Conservation (phyloP, 1,140 invertebrate genomes). For the Ceratoteleas bidentatus region DNA sequence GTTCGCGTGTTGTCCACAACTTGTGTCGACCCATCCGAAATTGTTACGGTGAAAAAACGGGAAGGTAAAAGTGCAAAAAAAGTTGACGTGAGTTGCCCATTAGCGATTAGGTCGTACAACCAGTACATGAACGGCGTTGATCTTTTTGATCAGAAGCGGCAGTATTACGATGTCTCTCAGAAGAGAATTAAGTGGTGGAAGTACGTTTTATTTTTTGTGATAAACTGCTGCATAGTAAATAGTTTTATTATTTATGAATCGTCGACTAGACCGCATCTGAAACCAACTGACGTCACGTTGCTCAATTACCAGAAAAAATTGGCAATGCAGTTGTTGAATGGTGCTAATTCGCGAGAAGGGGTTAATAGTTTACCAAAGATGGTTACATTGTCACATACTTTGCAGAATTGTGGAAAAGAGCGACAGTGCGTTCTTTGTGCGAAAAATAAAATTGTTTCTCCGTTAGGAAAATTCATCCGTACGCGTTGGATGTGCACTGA, state of each 20-base stretch:
- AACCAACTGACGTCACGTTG: constrained; percentile 1
- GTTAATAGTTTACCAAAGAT: neutral
- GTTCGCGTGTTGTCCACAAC: constrained; percentile 24
- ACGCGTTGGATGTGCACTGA: constrained; percentile 5
- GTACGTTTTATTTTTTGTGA: constrained; percentile 12
- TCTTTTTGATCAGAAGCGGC: constrained; percentile 19
- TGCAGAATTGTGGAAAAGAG: neutral
- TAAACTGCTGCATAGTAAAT: constrained; percentile 2
- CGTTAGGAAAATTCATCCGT: constrained; percentile 4
- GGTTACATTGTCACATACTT: neutral
- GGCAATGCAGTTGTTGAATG: neutral
- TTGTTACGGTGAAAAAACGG: constrained; percentile 1
- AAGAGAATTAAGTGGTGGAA: constrained; percentile 17
- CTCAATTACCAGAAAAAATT: constrained; percentile 26
- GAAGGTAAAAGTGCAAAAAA: constrained; percentile 9
- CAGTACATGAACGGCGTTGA: constrained; percentile 25
- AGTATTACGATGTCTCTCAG: constrained; percentile 8
- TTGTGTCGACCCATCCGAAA: neutral
- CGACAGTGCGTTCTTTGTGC: neutral
- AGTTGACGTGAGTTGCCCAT: neutral
- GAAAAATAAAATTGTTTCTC: no score
- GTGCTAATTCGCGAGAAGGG: neutral
- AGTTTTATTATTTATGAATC: constrained; percentile 11
- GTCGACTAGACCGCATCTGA: constrained; percentile 3
- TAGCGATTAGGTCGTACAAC: constrained; percentile 15